Base-by-base conservation (phyloP, 2,888 invertebrate genomes). In the Drosophila tanythrix region DNA sequence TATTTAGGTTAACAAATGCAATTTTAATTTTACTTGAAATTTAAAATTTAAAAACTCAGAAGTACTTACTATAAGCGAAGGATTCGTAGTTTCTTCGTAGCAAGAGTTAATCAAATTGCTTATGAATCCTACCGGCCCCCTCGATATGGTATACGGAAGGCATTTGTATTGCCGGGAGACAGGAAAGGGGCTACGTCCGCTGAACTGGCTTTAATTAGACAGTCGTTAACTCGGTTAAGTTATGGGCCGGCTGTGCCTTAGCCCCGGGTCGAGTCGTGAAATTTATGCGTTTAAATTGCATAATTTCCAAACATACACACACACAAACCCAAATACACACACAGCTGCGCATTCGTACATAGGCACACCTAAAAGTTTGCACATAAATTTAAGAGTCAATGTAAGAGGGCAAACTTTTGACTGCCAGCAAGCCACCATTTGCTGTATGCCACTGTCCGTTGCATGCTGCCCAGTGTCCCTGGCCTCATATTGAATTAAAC, bases 281-380 rank as follows among this genome's bases (percentile, higher is more conserved):
- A 89, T 88, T 88, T 88, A 88, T 88, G 85, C 88, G 82, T 74
- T 85, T 72, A 85, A 89, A 89, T 85, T 88, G 87, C 87, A 88
- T 88, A 88, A 88, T 88, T 89, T 81, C 58, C 70, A 76, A 64
- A 71, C 74, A 74, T 58, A 58, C 46, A 60, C 51, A 48, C 38
- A 70, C 38, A 27, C 56, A 29, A 40, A 70, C 27, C 48, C 25
- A 25, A 15, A 46, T 15, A 67, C 31, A 61, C 53, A 65, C 56
- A 67, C 66, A 51, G 25, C 46, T 46, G 46, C 8, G 15, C 25
- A 46, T 46, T 46, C 46, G 46, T 46, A 46, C 46, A 46, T 46
- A 25, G 55, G 60, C 43, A 61, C 53, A 68, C 40, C 40, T 51
- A 62, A 83, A 86, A 89, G 78, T 86, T 86, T 89, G 73, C 73